A percentile compares a stretch with the other conserved stretches of the same genome.
Conservation (phyloP, 2,113 vertebrate genomes). For the Aleadryas rufinucha region DNA sequence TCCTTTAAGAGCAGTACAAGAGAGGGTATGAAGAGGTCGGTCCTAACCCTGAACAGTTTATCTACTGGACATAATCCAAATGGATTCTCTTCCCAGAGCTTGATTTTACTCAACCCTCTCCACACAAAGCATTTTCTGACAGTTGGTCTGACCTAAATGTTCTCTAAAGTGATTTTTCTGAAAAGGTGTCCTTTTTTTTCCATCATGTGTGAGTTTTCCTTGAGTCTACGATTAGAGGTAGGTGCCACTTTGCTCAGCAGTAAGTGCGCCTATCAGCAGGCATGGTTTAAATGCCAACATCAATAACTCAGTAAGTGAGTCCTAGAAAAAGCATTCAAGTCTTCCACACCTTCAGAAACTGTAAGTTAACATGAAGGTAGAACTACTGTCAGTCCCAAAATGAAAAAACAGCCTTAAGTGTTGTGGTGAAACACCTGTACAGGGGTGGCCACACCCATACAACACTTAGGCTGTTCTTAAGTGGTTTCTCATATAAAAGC, state of each 20-base stretch:
- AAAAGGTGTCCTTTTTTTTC: neutral
- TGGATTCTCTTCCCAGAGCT: neutral
- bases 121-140: neutral
- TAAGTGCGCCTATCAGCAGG: neutral
- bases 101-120: neutral
- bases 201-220: neutral
- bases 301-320: neutral
- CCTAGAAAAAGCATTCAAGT: neutral
- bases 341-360: neutral
- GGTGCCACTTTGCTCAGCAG: neutral
- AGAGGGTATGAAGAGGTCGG: fast-evolving
- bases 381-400: neutral
- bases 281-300: neutral
- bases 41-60: neutral
- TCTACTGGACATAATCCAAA: neutral
- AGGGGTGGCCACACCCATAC: neutral
- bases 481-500: neutral
- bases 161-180: neutral
- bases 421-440: neutral
- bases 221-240: neutral
- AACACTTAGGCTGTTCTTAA: neutral
- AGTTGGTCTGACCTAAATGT: neutral
- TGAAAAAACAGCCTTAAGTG: neutral
- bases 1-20: neutral
- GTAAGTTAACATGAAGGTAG: neutral